Evolutionary conservation across 1,140 invertebrate species (phyloP), one percentile per base, ranked within the genome.

Genomic region (Grapholita molesta): DNA sequence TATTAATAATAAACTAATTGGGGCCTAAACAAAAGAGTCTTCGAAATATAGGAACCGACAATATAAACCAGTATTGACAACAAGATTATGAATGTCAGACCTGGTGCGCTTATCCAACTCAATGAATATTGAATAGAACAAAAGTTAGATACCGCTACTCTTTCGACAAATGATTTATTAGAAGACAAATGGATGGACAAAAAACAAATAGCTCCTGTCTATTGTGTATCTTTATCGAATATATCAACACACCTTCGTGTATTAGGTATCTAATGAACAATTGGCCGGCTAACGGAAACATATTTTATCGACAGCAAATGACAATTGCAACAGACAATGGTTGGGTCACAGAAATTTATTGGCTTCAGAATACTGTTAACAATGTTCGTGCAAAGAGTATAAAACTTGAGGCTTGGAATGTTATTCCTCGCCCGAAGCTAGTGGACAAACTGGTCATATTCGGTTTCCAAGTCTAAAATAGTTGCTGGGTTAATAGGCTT

Each of bases 131-230:
- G 72, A 74, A 71, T 48, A 72, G 69, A 73, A 67, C 67, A 53
- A 68, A 42, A 67, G 64, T 48, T 67, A 64, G 61, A 69, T 71
- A 66, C 68, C 76, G 76, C 82, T 72, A 74, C 69, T 77, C 70
- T 69, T 61, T 65, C 65, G 76, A 79, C 75, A 80, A 79, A 78
- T 78, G 79, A 84, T 83, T 76, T 78, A 84, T 82, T 72, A 68
- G 65, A 65, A 61, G 71, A 82, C 74, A 82, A 82, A 84, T 76
- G 75, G 68, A 71, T 69, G 70, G 70, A 72, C 69, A 75, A 79
- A 74, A 71, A 80, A 87, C 80, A 84, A 83, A 87, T 87, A 72
- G 72, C 69, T 57, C 35, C 70, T 75, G 83, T 82, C 79, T 69
- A 71, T 73, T 69, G 70, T 68, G 73, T 83, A 83, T 87, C 78